Conservation (phyloP, 1,140 invertebrate genomes). For the Pseudachorutes palmiensis region DNA sequence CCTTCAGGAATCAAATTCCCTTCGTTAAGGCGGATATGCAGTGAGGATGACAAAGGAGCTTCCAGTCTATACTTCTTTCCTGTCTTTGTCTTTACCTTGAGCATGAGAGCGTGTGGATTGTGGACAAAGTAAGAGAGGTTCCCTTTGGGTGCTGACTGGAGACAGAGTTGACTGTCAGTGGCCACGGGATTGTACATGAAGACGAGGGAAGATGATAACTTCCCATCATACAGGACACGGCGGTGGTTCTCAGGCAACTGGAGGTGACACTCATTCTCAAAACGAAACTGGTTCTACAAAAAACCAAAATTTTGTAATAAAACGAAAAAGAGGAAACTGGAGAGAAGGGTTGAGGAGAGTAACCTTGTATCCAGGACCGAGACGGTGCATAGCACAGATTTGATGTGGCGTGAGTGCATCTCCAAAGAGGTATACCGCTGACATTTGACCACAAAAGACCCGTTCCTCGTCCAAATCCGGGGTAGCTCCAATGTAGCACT, state of each 20-base stretch:
- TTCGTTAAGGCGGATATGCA: too few relatives aligned
- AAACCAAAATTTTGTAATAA: constrained; percentile 1
- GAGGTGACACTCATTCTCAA: constrained; percentile 95
- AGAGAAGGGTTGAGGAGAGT: constrained; percentile 20
- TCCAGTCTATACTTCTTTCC: too few relatives aligned
- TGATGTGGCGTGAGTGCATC: constrained; percentile 93
- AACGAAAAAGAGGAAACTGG: neutral
- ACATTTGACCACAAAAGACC: constrained; percentile 99
- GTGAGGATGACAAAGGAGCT: too few relatives aligned
- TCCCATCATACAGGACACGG: constrained; percentile 95
- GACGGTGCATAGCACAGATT: constrained; percentile 89
- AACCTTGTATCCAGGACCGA: constrained; percentile 96
- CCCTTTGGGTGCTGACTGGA: constrained; percentile 94
- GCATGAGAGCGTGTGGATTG: constrained; percentile 96
- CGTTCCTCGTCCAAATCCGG: constrained; percentile 90
- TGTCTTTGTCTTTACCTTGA: constrained; percentile 62
- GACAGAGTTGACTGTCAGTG: constrained; percentile 92
- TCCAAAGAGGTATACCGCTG: constrained; percentile 94
- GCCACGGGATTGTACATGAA: constrained; percentile 99
- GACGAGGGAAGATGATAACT: constrained; percentile 89
- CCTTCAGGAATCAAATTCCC: constrained; percentile 12
- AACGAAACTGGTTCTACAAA: constrained; percentile 89
- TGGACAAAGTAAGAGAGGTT: constrained; percentile 97
- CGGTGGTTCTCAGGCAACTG: constrained; percentile 59
- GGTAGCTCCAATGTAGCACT: constrained; percentile 96